Evolutionary conservation across 2,888 invertebrate species (phyloP).

Genomic region (Masnerella sp.): DNA sequence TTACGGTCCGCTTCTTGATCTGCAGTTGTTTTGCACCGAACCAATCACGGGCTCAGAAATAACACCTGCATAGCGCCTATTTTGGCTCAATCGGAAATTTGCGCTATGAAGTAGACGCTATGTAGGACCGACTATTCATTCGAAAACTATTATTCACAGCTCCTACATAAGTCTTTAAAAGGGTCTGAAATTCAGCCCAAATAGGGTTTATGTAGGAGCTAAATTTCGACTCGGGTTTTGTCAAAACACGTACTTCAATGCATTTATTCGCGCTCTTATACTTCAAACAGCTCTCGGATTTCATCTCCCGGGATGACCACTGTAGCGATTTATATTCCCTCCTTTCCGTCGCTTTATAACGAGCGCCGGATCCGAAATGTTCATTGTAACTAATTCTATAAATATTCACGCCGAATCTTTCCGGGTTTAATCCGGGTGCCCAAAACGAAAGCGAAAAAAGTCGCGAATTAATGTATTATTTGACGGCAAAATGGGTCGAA

Average conservation of each 20-base stretch:
- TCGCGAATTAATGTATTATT: conserved; percentile 28
- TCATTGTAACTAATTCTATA: conserved; percentile 45
- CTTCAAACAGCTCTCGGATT: conserved; percentile 39
- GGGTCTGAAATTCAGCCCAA: no score
- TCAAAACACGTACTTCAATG: conserved; percentile 47
- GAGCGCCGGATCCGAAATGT: conserved; percentile 24
- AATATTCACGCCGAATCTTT: conserved; percentile 40
- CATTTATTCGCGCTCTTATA: conserved; percentile 42
- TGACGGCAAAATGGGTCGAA: conserved; percentile 16
- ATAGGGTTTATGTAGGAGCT: conserved; percentile 42
- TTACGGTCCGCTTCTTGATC: no score
- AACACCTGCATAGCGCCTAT: no score
- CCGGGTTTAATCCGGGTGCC: conserved; percentile 22
- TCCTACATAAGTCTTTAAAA: no score
- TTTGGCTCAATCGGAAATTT: no score
- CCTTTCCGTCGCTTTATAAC: conserved; percentile 38
- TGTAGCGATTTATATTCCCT: conserved; percentile 30
- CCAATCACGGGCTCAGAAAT: no score
- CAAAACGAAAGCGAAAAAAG: conserved; percentile 17
- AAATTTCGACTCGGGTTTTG: conserved; percentile 32
- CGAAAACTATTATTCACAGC: no score
- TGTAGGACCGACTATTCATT: no score
- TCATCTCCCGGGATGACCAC: conserved; percentile 37
- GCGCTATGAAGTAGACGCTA: no score
- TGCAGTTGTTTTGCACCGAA: no score